phyloP scores from a whole-genome alignment of 2,888 invertebrate species.

The Alentia gelatinosa region DNA sequence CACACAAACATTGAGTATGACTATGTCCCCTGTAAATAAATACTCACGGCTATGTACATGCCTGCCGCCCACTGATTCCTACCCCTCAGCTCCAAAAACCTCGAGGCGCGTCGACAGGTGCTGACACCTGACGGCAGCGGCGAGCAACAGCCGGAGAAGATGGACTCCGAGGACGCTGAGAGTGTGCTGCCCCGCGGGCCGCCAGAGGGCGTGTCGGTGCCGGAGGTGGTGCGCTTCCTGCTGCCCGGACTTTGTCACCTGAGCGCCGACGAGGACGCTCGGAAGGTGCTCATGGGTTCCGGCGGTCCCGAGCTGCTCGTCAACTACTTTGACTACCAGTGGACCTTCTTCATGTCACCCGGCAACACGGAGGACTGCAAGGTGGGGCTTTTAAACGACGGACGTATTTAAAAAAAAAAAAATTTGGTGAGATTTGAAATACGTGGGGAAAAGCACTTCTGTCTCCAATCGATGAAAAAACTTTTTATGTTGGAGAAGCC shows the following conservation, averaged over 20 bases:
- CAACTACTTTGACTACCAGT: slow-evolving; percentile 71
- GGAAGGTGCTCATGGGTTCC: slow-evolving; percentile 83
- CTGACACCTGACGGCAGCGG: slow-evolving; percentile 23
- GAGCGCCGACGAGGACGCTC: slow-evolving; percentile 93
- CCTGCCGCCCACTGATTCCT: no score
- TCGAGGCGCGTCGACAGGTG: not conserved
- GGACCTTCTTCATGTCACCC: slow-evolving; percentile 63
- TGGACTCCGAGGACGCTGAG: not conserved
- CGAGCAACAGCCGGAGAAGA: not conserved
- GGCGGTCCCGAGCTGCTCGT: slow-evolving; percentile 70
- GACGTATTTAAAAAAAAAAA: no score
- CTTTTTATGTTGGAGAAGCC: no score
- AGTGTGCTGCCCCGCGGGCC: not conserved
- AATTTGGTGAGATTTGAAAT: no score
- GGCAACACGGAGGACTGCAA: slow-evolving; percentile 45
- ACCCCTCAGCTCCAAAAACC: not conserved
- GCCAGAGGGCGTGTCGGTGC: not conserved
- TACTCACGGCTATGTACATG: no score
- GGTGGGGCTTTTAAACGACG: slow-evolving; percentile 59
- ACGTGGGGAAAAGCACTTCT: no score
- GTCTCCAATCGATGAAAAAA: no score
- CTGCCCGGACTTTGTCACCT: slow-evolving; percentile 94
- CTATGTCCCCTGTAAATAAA: no score
- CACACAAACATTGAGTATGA: no score
- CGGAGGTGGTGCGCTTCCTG: slow-evolving; percentile 87